Percentiles rank a stretch among this genome's conserved stretches.
Evolutionary conservation across 2,888 invertebrate genomes (phyloP).

Genomic region (Proisotoma minuta): DNA sequence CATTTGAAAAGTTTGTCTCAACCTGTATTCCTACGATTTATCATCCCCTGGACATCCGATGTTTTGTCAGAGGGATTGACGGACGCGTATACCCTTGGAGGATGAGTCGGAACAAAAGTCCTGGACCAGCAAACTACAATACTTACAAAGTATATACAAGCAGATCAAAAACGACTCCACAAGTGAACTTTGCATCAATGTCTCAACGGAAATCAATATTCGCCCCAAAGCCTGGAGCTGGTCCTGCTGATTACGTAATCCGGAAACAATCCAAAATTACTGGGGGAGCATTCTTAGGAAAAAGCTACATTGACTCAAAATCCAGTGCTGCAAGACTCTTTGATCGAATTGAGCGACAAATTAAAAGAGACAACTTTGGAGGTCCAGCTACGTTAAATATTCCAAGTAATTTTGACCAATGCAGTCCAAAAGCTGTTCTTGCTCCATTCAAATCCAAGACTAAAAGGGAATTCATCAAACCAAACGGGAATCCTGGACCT

Average conservation of each 20-base stretch:
- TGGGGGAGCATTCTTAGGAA: conserved; percentile 35
- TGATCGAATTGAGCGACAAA: conserved; percentile 23
- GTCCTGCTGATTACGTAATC: conserved; percentile 33
- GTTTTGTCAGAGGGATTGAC: conserved; percentile 37
- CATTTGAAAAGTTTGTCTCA: conserved; percentile 35
- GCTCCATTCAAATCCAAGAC: conserved; percentile 43
- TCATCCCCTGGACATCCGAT: conserved; percentile 39
- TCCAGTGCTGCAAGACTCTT: conserved; percentile 35
- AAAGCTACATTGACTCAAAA: conserved; percentile 18
- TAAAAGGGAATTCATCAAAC: conserved; percentile 20
- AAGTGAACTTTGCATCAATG: conserved; percentile 24
- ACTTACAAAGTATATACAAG: conserved; percentile 31
- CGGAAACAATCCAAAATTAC: conserved; percentile 11
- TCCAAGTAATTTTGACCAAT: conserved; percentile 23
- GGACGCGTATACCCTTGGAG: conserved; percentile 41
- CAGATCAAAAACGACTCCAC: conserved; percentile 21
- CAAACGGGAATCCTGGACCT: conserved; percentile 24
- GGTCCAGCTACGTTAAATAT: conserved; percentile 13
- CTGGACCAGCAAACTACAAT: conserved; percentile 38
- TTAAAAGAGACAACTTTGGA: conserved; percentile 15
- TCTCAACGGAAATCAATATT: conserved; percentile 28
- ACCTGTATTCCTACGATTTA: conserved; percentile 36
- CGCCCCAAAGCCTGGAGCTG: conserved; percentile 20
- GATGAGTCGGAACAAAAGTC: conserved; percentile 26
- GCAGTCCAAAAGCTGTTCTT: conserved; percentile 30